Conservation (phyloP, 2,888 invertebrate species). For the Nomada hirtipes region DNA sequence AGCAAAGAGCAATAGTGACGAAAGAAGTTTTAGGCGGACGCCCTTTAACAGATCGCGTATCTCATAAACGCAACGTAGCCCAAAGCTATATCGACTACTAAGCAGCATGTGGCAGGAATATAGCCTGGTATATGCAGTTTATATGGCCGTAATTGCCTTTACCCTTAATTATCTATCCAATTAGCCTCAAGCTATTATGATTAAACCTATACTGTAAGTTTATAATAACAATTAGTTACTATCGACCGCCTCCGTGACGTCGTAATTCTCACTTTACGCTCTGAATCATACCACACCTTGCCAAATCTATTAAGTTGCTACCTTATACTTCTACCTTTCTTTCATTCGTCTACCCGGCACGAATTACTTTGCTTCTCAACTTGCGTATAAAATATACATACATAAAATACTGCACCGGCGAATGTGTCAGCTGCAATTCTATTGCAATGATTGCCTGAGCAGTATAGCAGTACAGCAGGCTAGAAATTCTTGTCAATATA, state of each 20-base stretch:
- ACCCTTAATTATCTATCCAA: conserved; percentile 85
- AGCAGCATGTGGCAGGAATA: conserved; percentile 77
- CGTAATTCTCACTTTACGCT: conserved; percentile 79
- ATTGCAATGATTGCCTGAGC: no score
- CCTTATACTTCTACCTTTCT: conserved; percentile 35
- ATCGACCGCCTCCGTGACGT: conserved; percentile 80
- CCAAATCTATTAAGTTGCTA: conserved; percentile 43
- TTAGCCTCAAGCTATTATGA: conserved; percentile 84
- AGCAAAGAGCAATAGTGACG: not conserved
- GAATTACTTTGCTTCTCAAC: not conserved
- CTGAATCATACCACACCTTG: conserved; percentile 65
- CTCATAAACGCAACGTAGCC: conserved; percentile 80
- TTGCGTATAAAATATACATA: no score
- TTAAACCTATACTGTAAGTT: conserved; percentile 84
- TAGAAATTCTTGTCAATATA: no score
- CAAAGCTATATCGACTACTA: conserved; percentile 82
- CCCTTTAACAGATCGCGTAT: conserved; percentile 76
- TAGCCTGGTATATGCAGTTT: conserved; percentile 74
- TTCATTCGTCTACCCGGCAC: not conserved
- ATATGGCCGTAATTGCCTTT: conserved; percentile 83
- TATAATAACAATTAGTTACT: conserved; percentile 84
- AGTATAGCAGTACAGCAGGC: no score
- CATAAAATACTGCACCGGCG: no score
- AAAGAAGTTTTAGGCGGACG: conserved; percentile 73
- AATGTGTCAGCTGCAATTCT: no score